Percentiles rank a stretch among this genome's conserved stretches.
These are phyloP conservation scores for Oxycera nigricornis DNA, from an alignment of 2,888 invertebrate species.

Conservation along the genomic window DNA sequence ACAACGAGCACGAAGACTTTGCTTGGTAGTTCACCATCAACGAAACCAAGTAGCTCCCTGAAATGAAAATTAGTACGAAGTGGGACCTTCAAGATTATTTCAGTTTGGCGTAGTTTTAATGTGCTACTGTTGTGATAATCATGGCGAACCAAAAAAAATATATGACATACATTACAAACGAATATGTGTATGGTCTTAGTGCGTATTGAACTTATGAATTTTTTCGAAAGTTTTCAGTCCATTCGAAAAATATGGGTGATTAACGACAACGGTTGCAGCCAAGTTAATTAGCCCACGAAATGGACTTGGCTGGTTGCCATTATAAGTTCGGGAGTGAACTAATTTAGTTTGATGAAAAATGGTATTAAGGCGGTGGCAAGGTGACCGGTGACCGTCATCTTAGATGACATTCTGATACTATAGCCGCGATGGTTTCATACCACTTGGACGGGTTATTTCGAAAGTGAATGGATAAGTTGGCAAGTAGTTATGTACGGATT, in stretches of 20 bases:
- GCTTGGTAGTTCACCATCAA: not conserved
- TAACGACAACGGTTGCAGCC: constrained; percentile 25
- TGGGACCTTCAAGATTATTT: not conserved
- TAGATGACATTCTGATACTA: constrained; percentile 32
- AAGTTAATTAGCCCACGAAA: constrained; percentile 19
- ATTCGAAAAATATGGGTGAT: constrained; percentile 19
- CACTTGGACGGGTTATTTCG: not conserved
- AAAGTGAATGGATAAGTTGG: constrained; percentile 17
- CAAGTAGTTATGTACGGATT: constrained; percentile 15
- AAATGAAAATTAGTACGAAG: not conserved
- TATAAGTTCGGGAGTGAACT: constrained; percentile 24
- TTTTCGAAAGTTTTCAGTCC: constrained; percentile 30
- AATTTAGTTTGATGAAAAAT: constrained; percentile 20
- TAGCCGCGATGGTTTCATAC: constrained; percentile 4
- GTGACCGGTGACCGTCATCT: constrained; percentile 17
- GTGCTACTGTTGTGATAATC: constrained; percentile 20
- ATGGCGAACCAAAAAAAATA: constrained; percentile 9
- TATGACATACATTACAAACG: not conserved
- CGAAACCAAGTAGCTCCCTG: not conserved
- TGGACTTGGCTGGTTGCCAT: constrained; percentile 14
- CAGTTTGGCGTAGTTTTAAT: not conserved
- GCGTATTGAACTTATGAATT: constrained; percentile 1
- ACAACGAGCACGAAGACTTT: constrained; percentile 9
- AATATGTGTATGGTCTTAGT: not conserved
- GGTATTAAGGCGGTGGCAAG: not conserved